A percentile compares a stretch with the other conserved stretches of the same genome.
Conservation (phyloP, 1,140 invertebrate species). For the Solenopsis invicta region DNA sequence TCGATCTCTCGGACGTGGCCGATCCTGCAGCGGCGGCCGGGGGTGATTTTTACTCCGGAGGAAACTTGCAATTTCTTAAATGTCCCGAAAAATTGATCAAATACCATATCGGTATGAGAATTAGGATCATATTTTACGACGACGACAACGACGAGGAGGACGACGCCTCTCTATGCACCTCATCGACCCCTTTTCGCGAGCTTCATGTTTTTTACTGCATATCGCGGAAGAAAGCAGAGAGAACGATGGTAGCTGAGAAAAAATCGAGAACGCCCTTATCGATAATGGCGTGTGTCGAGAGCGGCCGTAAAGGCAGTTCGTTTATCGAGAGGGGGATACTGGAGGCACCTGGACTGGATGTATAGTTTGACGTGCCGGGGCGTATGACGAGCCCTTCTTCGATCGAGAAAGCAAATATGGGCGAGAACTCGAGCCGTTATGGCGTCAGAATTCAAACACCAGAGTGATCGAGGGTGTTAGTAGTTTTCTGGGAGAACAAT, state of each 20-base stretch:
- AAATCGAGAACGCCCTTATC: slow-evolving; percentile 66
- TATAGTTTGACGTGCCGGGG: slow-evolving; percentile 39
- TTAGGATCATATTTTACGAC: slow-evolving; percentile 34
- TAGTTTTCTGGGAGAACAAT: slow-evolving; percentile 4
- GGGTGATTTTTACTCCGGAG: slow-evolving; percentile 5
- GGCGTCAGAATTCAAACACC: slow-evolving; percentile 45
- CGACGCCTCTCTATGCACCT: slow-evolving; percentile 18
- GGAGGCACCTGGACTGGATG: slow-evolving; percentile 43
- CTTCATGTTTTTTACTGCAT: slow-evolving; percentile 27
- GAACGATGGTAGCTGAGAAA: slow-evolving; percentile 13
- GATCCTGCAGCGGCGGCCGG: background rate
- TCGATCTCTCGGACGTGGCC: slow-evolving; percentile 52
- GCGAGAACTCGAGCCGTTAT: slow-evolving; percentile 30
- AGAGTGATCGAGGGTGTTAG: slow-evolving; percentile 15
- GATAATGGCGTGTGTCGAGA: slow-evolving; percentile 56
- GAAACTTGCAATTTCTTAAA: slow-evolving; percentile 12
- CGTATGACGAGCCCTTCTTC: slow-evolving; percentile 41
- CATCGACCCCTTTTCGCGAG: slow-evolving; percentile 35
- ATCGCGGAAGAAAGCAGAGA: slow-evolving; percentile 11
- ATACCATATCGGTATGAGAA: slow-evolving; percentile 6
- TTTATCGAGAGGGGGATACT: slow-evolving; percentile 57
- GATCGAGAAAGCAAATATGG: slow-evolving; percentile 49
- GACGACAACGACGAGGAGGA: slow-evolving; percentile 3
- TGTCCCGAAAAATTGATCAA: slow-evolving; percentile 26
- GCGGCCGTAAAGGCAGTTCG: slow-evolving; percentile 47